These are phyloP conservation scores for Alethe diademata DNA, from an alignment of 2,113 vertebrate species.

Conservation along the genomic window DNA sequence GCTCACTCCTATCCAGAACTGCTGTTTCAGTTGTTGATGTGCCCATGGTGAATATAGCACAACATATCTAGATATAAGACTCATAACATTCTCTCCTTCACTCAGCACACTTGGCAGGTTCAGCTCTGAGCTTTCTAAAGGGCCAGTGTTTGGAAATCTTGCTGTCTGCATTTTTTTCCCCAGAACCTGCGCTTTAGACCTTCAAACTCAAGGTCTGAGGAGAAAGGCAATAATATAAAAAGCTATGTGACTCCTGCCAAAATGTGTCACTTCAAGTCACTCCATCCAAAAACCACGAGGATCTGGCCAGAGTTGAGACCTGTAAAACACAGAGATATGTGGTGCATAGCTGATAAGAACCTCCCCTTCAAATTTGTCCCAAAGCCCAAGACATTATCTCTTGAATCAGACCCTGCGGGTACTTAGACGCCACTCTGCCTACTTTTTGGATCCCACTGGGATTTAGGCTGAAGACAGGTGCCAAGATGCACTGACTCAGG, in stretches of 20 bases:
- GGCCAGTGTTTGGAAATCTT: background rate
- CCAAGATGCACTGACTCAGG: conserved; percentile 58
- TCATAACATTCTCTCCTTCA: background rate
- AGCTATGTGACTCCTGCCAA: background rate
- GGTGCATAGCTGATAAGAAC: conserved; percentile 4
- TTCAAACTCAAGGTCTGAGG: background rate
- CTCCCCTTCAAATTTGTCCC: conserved; percentile 27
- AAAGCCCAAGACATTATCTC: conserved; percentile 31
- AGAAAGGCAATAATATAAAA: background rate
- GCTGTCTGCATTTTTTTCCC: background rate
- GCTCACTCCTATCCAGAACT: background rate
- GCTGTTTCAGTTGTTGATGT: background rate
- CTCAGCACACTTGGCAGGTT: background rate
- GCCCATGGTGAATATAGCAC: background rate
- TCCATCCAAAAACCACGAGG: background rate
- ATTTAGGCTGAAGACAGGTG: conserved; percentile 14
- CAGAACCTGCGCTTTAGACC: background rate
- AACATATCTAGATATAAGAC: background rate
- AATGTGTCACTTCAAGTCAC: background rate
- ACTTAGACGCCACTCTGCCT: conserved; percentile 59
- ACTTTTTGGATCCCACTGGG: conserved; percentile 35
- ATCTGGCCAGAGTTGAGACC: background rate
- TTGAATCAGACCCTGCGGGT: conserved; percentile 10
- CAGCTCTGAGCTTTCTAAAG: background rate
- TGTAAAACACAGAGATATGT: background rate